Percentiles rank a stretch among this genome's conserved stretches.
phyloP scores from a whole-genome alignment of 2,797 vertebrate species.

The Hephaestus fuliginosus region DNA sequence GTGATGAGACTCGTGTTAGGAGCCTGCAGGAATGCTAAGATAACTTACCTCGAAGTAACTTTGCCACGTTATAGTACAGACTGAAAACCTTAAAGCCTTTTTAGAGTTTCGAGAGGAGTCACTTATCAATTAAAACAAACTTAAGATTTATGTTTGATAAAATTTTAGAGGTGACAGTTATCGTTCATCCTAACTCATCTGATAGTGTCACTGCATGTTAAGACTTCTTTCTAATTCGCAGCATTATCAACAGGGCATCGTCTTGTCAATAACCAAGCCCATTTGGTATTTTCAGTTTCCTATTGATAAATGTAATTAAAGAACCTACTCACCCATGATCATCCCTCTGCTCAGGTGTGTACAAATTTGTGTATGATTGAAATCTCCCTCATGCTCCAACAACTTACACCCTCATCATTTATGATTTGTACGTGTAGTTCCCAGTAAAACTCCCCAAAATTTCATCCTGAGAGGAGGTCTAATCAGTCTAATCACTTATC shows the following conservation, averaged over 20 bases:
- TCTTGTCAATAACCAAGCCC: not conserved
- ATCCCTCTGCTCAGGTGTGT: too few species aligned
- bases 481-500: not conserved
- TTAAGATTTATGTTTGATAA: not conserved
- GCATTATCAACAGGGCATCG: not conserved
- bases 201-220: not conserved
- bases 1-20: constrained; percentile 14
- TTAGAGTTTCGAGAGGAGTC: not conserved
- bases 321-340: too few species aligned
- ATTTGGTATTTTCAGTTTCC: too few species aligned
- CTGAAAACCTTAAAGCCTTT: not conserved
- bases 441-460: not conserved
- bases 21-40: not conserved
- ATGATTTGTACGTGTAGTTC: too few species aligned
- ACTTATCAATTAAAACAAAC: not conserved
- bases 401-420: too few species aligned
- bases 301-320: too few species aligned
- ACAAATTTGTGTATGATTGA: too few species aligned
- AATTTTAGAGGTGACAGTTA: not conserved
- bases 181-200: not conserved
- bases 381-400: too few species aligned
- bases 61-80: not conserved
- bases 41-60: not conserved
- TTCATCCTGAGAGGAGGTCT: not conserved
- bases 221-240: not conserved